Percentiles rank a stretch among this genome's conserved stretches.
Conservation (phyloP, 2,888 invertebrate species). For the Chorisops tibialis region DNA sequence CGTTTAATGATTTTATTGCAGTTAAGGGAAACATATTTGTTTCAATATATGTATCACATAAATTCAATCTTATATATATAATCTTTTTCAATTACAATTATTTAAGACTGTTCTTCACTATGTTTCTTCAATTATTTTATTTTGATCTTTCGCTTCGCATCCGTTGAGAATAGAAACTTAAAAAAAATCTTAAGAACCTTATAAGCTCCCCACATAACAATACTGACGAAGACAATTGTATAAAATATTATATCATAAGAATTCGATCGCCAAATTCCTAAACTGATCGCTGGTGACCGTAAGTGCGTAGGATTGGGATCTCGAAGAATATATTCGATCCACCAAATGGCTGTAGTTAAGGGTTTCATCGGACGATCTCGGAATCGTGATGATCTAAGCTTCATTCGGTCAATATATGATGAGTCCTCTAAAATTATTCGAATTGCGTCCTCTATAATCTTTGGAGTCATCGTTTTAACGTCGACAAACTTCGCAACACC, state of each 20-base stretch:
- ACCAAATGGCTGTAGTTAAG: slow-evolving; percentile 57
- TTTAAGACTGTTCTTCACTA: no score
- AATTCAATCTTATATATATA: no score
- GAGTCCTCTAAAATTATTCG: slow-evolving; percentile 31
- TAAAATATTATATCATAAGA: slow-evolving; percentile 49
- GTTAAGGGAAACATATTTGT: no score
- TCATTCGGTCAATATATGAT: slow-evolving; percentile 40
- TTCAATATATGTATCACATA: no score
- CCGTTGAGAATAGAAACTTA: no score
- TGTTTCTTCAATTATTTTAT: no score
- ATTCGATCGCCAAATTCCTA: slow-evolving; percentile 51
- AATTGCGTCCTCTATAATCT: slow-evolving; percentile 23
- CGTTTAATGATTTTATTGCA: no score
- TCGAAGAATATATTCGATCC: slow-evolving; percentile 59
- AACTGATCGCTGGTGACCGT: slow-evolving; percentile 46
- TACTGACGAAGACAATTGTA: slow-evolving; percentile 8
- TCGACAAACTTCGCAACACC: slow-evolving; percentile 36
- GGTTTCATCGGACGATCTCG: slow-evolving; percentile 55
- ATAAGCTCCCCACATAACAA: no score
- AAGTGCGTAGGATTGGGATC: slow-evolving; percentile 56
- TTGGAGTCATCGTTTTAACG: slow-evolving; percentile 33
- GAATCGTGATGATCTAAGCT: slow-evolving; percentile 50
- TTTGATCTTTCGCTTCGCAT: no score
- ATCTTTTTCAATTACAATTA: no score
- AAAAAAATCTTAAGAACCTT: no score